Percentiles rank a stretch among this genome's conserved stretches.
These are phyloP conservation scores for Mus pahari DNA, from an alignment of 2,113 vertebrate species.

Conservation along the genomic window DNA sequence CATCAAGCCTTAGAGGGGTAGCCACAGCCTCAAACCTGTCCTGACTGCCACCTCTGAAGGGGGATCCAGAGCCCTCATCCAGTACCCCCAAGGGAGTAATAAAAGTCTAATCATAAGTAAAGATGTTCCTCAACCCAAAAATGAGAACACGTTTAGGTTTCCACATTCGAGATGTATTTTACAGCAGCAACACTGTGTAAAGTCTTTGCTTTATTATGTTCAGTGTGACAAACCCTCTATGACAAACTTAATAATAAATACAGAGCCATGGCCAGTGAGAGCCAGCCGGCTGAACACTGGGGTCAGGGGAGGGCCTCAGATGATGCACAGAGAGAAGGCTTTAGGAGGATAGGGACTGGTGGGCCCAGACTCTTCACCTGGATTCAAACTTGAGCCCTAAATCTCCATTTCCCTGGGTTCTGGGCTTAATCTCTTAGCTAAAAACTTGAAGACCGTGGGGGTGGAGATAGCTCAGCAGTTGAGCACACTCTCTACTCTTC, in stretches of 20 bases:
- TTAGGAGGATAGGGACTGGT: rapidly evolving
- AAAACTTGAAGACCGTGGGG: neutral
- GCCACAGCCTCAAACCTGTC: neutral
- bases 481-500: neutral
- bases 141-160: neutral
- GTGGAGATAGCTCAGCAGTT: neutral
- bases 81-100: rapidly evolving
- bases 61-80: too few relatives aligned
- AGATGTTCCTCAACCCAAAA: neutral
- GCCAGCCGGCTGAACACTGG: rapidly evolving
- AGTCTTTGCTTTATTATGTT: neutral
- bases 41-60: too few relatives aligned
- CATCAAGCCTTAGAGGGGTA: neutral
- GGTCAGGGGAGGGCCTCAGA: rapidly evolving
- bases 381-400: rapidly evolving
- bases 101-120: neutral
- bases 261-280: neutral
- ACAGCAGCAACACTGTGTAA: rapidly evolving
- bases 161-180: rapidly evolving
- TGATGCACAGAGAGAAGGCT: rapidly evolving
- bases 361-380: too few relatives aligned
- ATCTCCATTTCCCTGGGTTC: neutral
- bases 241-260: neutral
- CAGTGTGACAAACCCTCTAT: rapidly evolving
- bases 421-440: neutral